These are phyloP conservation scores for Uloborus plumipes DNA, from an alignment of 2,888 invertebrate genomes.

Conservation along the genomic window DNA sequence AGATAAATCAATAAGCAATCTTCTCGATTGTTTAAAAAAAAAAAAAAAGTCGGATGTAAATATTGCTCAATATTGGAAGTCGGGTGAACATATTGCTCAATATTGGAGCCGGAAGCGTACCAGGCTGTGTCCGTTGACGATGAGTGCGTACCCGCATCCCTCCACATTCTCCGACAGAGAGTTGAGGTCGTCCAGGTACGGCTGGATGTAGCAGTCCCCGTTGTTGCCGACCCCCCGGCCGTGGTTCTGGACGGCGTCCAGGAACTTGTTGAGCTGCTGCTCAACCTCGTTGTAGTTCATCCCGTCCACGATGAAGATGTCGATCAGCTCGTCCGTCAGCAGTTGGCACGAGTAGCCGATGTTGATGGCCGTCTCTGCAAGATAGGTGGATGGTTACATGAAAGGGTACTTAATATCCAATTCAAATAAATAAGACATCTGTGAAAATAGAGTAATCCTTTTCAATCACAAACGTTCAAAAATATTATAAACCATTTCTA, in stretches of 20 bases:
- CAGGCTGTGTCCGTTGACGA: slow-evolving; percentile 96
- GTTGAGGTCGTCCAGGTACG: slow-evolving; percentile 63
- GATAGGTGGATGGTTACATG: too few relatives aligned
- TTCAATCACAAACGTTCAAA: too few relatives aligned
- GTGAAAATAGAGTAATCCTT: too few relatives aligned
- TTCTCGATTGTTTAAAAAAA: too few relatives aligned
- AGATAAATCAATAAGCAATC: too few relatives aligned
- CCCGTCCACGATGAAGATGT: slow-evolving; percentile 94
- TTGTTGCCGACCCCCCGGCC: slow-evolving; percentile 26
- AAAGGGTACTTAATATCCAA: too few relatives aligned
- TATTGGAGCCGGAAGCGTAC: slow-evolving; percentile 63
- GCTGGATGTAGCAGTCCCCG: slow-evolving; percentile 65
- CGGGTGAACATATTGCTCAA: too few relatives aligned
- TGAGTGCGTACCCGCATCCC: slow-evolving; percentile 85
- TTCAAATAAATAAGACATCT: too few relatives aligned
- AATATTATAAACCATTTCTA: too few relatives aligned
- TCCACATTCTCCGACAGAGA: slow-evolving; percentile 40
- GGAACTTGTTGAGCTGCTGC: slow-evolving; percentile 83
- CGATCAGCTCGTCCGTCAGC: slow-evolving; percentile 95
- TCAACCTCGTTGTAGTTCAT: slow-evolving; percentile 74
- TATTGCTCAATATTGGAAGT: too few relatives aligned
- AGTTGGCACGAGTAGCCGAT: slow-evolving; percentile 98
- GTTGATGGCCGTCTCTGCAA: slow-evolving; percentile 96
- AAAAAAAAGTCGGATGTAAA: too few relatives aligned
- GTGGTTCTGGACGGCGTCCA: slow-evolving; percentile 73